These are phyloP conservation scores for Lanius collurio DNA, from an alignment of 2,113 vertebrate species.

Conservation along the genomic window DNA sequence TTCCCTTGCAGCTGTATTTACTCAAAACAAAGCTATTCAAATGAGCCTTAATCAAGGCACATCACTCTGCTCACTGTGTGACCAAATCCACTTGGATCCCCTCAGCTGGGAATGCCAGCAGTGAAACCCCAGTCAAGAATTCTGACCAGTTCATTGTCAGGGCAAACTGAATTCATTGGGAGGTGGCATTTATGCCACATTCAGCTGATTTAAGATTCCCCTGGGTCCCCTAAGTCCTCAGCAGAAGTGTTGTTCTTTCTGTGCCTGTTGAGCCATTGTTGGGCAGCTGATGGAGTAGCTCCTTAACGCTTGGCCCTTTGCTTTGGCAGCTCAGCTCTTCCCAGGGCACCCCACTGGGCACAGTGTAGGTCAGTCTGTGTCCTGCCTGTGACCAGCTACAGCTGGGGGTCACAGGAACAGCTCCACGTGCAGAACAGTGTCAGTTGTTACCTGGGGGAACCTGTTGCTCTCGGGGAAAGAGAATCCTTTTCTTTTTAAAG, in stretches of 20 bases:
- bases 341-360: neutral
- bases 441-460: neutral
- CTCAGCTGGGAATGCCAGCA: neutral
- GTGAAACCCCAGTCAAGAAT: neutral
- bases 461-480: neutral
- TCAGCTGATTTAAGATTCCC: neutral
- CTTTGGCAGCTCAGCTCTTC: neutral
- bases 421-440: accelerated
- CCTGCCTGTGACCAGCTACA: neutral
- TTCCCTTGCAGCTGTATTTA: slow-evolving; percentile 44
- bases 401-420: neutral
- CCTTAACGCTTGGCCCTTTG: accelerated
- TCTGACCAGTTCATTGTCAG: neutral
- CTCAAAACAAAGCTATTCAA: slow-evolving; percentile 34
- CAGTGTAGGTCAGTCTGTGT: accelerated
- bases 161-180: neutral
- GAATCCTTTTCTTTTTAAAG: neutral
- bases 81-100: neutral
- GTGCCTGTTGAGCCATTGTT: too few relatives aligned
- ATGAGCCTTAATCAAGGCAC: slow-evolving; percentile 14
- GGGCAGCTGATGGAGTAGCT: neutral
- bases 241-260: neutral
- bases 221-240: accelerated
- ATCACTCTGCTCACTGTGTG: neutral
- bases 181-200: neutral